phyloP scores from a whole-genome alignment of 1,140 invertebrate genomes.

The Contarinia nasturtii region DNA sequence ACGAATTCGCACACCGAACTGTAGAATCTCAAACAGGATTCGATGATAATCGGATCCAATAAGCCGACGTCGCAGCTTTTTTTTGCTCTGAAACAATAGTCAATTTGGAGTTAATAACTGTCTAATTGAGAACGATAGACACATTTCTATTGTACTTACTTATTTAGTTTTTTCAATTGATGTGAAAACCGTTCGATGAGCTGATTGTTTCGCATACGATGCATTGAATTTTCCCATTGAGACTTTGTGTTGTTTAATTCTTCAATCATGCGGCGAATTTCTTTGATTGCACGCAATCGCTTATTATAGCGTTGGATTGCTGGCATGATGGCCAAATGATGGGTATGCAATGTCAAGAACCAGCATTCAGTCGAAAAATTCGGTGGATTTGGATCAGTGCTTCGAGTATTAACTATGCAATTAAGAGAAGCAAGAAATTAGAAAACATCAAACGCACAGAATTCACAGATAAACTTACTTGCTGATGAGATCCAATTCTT shows the following conservation, averaged over 20 bases:
- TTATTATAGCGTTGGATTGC: slow-evolving; percentile 74
- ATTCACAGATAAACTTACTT: slow-evolving; percentile 27
- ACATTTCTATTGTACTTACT: slow-evolving; percentile 25
- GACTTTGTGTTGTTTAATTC: slow-evolving; percentile 64
- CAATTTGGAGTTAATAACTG: too few relatives aligned
- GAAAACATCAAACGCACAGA: too few relatives aligned
- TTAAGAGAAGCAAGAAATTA: not conserved
- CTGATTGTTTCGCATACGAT: slow-evolving; percentile 54
- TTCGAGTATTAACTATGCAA: not conserved
- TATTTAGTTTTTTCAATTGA: slow-evolving; percentile 48
- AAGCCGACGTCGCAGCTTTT: slow-evolving; percentile 74
- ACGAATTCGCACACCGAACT: slow-evolving; percentile 64
- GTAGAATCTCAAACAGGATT: slow-evolving; percentile 70
- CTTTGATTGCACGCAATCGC: slow-evolving; percentile 59
- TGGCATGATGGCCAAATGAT: slow-evolving; percentile 78
- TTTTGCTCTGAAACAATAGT: slow-evolving; percentile 48
- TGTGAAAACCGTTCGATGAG: slow-evolving; percentile 72
- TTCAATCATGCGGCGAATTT: slow-evolving; percentile 79
- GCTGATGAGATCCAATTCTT: slow-evolving; percentile 50
- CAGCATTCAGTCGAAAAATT: slow-evolving; percentile 94
- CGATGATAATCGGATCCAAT: slow-evolving; percentile 60
- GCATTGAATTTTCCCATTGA: slow-evolving; percentile 58
- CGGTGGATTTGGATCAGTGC: slow-evolving; percentile 28
- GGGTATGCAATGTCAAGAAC: slow-evolving; percentile 85
- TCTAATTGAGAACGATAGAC: too few relatives aligned